Percentiles rank a stretch among this genome's conserved stretches.
phyloP scores from a whole-genome alignment of 2,888 invertebrate species.

The Archaeoteleia sp. region DNA sequence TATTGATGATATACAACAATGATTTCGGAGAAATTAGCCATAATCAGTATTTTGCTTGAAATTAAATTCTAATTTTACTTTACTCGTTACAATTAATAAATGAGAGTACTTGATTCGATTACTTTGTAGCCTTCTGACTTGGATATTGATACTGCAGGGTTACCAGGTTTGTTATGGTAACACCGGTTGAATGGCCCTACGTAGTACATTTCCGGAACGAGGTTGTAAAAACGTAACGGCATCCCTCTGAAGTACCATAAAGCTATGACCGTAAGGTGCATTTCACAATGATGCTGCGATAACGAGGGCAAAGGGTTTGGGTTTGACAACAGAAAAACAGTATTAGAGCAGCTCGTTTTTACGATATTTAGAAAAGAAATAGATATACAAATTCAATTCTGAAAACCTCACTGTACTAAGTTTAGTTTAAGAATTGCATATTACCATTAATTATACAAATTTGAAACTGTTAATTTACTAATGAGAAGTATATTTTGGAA shows the following conservation, averaged over 20 bases:
- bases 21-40: too few relatives aligned
- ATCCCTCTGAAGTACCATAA: slow-evolving; percentile 72
- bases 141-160: slow-evolving; percentile 25
- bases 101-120: slow-evolving; percentile 11
- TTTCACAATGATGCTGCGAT: slow-evolving; percentile 66
- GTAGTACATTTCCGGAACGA: slow-evolving; percentile 66
- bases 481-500: too few relatives aligned
- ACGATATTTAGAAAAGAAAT: slow-evolving; percentile 11
- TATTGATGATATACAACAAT: too few relatives aligned
- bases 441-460: too few relatives aligned
- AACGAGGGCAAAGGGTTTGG: slow-evolving; percentile 35
- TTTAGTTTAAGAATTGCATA: too few relatives aligned
- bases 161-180: slow-evolving; percentile 52
- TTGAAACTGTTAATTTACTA: too few relatives aligned
- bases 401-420: too few relatives aligned
- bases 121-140: slow-evolving; percentile 23
- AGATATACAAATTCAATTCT: background rate
- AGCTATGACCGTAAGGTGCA: slow-evolving; percentile 72
- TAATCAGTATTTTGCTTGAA: too few relatives aligned
- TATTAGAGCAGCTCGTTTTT: slow-evolving; percentile 30
- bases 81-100: slow-evolving; percentile 29
- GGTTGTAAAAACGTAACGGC: slow-evolving; percentile 74
- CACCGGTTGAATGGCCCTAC: slow-evolving; percentile 60
- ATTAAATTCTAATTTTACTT: too few relatives aligned
- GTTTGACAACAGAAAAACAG: slow-evolving; percentile 17